Evolutionary conservation across 2,888 invertebrate species (phyloP).

Genomic region (Scaptomyza flava): DNA sequence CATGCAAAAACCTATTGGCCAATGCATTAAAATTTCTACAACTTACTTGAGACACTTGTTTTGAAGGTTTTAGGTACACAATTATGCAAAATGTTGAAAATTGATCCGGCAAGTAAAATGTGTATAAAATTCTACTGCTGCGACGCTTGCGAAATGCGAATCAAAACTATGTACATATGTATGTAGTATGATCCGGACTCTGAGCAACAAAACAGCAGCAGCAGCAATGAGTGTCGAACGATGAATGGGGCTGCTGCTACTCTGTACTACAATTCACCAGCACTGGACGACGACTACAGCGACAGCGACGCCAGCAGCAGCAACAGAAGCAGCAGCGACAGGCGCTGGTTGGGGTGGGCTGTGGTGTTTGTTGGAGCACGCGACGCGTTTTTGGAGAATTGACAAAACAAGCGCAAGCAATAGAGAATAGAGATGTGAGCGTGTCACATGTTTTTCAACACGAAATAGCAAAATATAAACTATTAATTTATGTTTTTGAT

Average conservation of each 20-base stretch:
- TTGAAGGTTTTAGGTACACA: slow-evolving; percentile 16
- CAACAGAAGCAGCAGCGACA: slow-evolving; percentile 41
- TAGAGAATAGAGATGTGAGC: slow-evolving; percentile 35
- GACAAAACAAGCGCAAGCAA: slow-evolving; percentile 71
- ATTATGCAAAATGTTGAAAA: slow-evolving; percentile 40
- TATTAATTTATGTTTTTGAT: background rate
- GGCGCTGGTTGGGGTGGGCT: slow-evolving; percentile 48
- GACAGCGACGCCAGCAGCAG: slow-evolving; percentile 20
- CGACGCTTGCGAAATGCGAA: slow-evolving; percentile 43
- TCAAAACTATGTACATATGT: slow-evolving; percentile 29
- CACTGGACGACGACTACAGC: slow-evolving; percentile 27
- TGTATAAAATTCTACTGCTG: slow-evolving; percentile 32
- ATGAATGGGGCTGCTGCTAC: slow-evolving; percentile 68
- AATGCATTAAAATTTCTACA: slow-evolving; percentile 37
- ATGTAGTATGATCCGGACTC: slow-evolving; percentile 46
- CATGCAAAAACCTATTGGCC: slow-evolving; percentile 39
- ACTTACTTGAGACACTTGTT: slow-evolving; percentile 54
- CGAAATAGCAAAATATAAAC: background rate
- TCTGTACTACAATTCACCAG: slow-evolving; percentile 69
- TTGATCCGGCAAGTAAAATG: slow-evolving; percentile 21
- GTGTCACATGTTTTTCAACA: background rate
- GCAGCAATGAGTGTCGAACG: slow-evolving; percentile 64
- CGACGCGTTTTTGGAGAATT: slow-evolving; percentile 75
- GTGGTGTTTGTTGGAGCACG: slow-evolving; percentile 62
- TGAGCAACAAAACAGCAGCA: slow-evolving; percentile 61